Base-by-base conservation (phyloP, 2,113 vertebrate species). In the Microcebus murinus region DNA sequence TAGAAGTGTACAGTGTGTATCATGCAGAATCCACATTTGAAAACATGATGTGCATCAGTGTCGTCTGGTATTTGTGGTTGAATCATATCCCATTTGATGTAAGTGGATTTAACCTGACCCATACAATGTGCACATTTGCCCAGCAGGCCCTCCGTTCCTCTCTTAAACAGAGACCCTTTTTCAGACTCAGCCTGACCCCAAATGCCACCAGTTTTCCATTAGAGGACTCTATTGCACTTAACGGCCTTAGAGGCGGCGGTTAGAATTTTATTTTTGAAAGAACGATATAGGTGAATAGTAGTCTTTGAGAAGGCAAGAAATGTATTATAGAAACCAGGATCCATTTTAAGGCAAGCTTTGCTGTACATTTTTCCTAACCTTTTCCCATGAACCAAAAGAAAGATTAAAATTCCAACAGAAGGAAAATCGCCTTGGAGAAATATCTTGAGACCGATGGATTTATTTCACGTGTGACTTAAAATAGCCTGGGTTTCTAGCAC, bases 381-480 rank as follows among this genome's bases (percentile, higher is more conserved):
- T 96, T 97, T 96, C 96, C 96, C 97, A 97, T 68, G 97, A 96
- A 97, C 96, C 91, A 91, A 97, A 93, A 97, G 91, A 94, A 96
- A 97, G 96, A 96, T 98, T 96, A 97, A 97, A 97, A 97, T 97
- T 96, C 96, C 93, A 94, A 90, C 96, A 91, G 96, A 95, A 96
- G 97, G 97, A 96, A 98, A 97, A 97, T 94, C 57, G 97, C 97
- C 97, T 97, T 97, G 97, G 97, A 97, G 94, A 97, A 97, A 96
- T 97, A 96, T 93, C 91, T 97, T 86, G 93, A 96, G 96, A 94
- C 82, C 20, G 20, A 82, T 96, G 97, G 97, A 96, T 97, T 97
- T 97, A 95, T 97, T 97, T 98, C 96, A 97, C 79, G 91, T 97
- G 96, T 94, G 95, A 96, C 96, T 97, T 97, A 97, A 97, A 98